A percentile compares a stretch with the other conserved stretches of the same genome.
phyloP scores from a whole-genome alignment of 2,888 invertebrate species.

The Diploptera punctata region DNA sequence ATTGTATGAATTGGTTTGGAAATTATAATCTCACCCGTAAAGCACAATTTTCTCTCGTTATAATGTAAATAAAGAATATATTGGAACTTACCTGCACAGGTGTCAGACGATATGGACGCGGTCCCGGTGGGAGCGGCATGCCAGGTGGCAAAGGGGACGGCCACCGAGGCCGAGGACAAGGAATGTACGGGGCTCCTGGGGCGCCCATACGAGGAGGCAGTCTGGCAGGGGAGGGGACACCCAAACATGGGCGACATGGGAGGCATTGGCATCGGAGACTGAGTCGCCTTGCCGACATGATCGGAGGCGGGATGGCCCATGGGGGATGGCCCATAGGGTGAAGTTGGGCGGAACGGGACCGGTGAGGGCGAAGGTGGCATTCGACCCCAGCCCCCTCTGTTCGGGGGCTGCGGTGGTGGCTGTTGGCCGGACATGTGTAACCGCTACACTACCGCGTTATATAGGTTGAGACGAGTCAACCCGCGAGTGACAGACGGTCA shows the following conservation, averaged over 20 bases:
- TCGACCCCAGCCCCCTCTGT: slow-evolving; percentile 38
- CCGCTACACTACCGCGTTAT: slow-evolving; percentile 3
- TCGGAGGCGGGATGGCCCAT: too few species aligned
- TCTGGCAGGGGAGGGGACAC: slow-evolving; percentile 47
- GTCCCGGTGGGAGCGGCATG: slow-evolving; percentile 55
- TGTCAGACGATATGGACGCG: slow-evolving; percentile 56
- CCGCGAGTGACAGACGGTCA: slow-evolving; percentile 23
- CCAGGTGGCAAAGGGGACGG: slow-evolving; percentile 60
- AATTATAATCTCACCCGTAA: too few species aligned
- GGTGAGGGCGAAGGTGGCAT: too few species aligned
- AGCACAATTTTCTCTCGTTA: too few species aligned
- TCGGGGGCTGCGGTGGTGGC: slow-evolving; percentile 41
- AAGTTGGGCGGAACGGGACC: slow-evolving; percentile 74
- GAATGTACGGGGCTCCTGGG: slow-evolving; percentile 56
- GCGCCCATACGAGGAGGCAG: slow-evolving; percentile 47
- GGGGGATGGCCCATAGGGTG: slow-evolving; percentile 78
- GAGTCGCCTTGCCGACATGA: slow-evolving; percentile 54
- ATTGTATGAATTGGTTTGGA: too few species aligned
- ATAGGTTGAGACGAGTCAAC: slow-evolving; percentile 23
- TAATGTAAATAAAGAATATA: too few species aligned
- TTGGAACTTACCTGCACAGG: slow-evolving; percentile 47
- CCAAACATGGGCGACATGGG: slow-evolving; percentile 49
- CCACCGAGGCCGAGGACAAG: slow-evolving; percentile 72
- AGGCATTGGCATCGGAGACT: slow-evolving; percentile 27
- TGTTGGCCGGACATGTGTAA: slow-evolving; percentile 38